These are phyloP conservation scores for Oxyruncus cristatus DNA, from an alignment of 2,113 vertebrate genomes.

Conservation along the genomic window DNA sequence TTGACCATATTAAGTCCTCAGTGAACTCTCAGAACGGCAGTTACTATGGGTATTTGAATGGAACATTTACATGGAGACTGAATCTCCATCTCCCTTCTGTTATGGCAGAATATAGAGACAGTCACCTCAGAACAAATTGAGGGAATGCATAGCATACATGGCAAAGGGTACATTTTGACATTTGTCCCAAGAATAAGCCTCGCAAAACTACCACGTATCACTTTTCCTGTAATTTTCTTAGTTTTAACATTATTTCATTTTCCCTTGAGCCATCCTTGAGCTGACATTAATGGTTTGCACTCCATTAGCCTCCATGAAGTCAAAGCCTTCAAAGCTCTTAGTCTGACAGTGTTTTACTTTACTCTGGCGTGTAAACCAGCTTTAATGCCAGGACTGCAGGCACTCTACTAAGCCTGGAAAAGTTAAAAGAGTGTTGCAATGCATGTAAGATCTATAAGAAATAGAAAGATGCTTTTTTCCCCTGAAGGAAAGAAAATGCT, in stretches of 20 bases:
- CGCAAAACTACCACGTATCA: background rate
- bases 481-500: background rate
- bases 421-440: background rate
- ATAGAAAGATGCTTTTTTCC: background rate
- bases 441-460: slow-evolving; percentile 26
- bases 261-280: background rate
- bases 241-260: slow-evolving; percentile 17
- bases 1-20: background rate
- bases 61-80: background rate
- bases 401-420: slow-evolving; percentile 15
- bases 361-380: slow-evolving; percentile 11
- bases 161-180: background rate
- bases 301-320: slow-evolving; percentile 15
- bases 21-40: background rate
- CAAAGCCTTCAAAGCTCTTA: slow-evolving; percentile 1
- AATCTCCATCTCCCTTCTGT: background rate
- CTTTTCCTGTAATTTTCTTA: background rate
- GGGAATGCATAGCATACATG: background rate
- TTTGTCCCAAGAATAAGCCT: slow-evolving; percentile 3
- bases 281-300: background rate
- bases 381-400: slow-evolving; percentile 35
- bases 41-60: background rate
- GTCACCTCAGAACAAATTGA: background rate
- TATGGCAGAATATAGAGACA: background rate
- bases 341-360: slow-evolving; percentile 3